Evolutionary conservation across 1,140 invertebrate species (phyloP).

Genomic region (Drosophila triauraria): DNA sequence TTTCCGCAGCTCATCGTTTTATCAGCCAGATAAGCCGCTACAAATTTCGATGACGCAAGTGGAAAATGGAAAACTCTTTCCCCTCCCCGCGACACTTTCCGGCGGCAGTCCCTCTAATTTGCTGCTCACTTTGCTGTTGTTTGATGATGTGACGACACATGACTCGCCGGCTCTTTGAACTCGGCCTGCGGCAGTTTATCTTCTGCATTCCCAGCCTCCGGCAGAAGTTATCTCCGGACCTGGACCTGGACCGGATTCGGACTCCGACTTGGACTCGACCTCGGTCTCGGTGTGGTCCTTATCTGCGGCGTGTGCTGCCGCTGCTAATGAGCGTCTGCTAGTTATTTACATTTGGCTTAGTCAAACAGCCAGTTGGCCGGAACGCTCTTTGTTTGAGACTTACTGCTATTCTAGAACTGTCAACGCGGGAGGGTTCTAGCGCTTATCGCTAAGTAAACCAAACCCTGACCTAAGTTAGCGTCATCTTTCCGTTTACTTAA

Average conservation of each 20-base stretch:
- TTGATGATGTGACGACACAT: slow-evolving; percentile 67
- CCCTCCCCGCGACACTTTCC: slow-evolving; percentile 3
- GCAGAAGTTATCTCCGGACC: slow-evolving; percentile 23
- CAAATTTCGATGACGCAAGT: slow-evolving; percentile 77
- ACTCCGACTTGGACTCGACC: slow-evolving; percentile 5
- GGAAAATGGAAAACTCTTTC: slow-evolving; percentile 46
- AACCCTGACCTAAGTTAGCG: slow-evolving; percentile 35
- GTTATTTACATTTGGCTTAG: slow-evolving; percentile 57
- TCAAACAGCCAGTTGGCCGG: slow-evolving; percentile 45
- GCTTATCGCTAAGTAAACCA: slow-evolving; percentile 24
- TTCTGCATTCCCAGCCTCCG: slow-evolving; percentile 7
- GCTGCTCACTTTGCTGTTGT: slow-evolving; percentile 60
- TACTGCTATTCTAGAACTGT: slow-evolving; percentile 5
- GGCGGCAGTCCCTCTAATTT: slow-evolving; percentile 65
- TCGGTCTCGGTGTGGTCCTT: slow-evolving; percentile 63
- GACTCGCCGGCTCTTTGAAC: slow-evolving; percentile 65
- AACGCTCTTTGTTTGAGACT: slow-evolving; percentile 17
- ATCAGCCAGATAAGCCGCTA: slow-evolving; percentile 67
- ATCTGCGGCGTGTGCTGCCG: slow-evolving; percentile 61
- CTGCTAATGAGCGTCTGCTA: slow-evolving; percentile 38
- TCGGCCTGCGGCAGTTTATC: slow-evolving; percentile 42
- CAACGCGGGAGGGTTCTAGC: background rate
- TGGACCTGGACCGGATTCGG: slow-evolving; percentile 10
- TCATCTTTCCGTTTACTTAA: background rate
- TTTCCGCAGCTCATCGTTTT: slow-evolving; percentile 43